These are phyloP conservation scores for Planiliza haematocheilus DNA, from an alignment of 2,113 vertebrate species.

Conservation along the genomic window DNA sequence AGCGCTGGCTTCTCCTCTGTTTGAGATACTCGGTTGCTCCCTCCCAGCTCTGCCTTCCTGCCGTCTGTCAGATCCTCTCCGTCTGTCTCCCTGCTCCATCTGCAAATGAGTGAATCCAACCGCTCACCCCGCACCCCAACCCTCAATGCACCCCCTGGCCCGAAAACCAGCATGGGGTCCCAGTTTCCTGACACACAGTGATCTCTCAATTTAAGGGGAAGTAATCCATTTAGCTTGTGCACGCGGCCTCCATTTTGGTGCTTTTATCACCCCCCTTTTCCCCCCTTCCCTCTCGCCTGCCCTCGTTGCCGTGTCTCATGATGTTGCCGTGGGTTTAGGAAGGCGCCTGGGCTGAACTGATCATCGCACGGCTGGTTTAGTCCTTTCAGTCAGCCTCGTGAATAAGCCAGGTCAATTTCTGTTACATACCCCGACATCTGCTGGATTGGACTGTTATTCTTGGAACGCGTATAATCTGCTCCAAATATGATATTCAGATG, in stretches of 20 bases:
- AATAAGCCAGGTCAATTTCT: slow-evolving; percentile 54
- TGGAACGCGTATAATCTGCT: slow-evolving; percentile 25
- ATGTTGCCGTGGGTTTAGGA: slow-evolving; percentile 42
- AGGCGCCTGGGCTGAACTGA: slow-evolving; percentile 53
- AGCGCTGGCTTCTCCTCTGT: slow-evolving; percentile 47
- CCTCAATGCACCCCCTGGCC: slow-evolving; percentile 51
- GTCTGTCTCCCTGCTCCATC: slow-evolving; percentile 49
- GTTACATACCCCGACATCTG: slow-evolving; percentile 52
- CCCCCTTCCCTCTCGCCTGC: background rate
- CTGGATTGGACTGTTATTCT: slow-evolving; percentile 21
- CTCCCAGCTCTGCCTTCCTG: slow-evolving; percentile 42
- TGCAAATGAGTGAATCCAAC: slow-evolving; percentile 61
- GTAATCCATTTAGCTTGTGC: slow-evolving; percentile 77
- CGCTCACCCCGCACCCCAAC: slow-evolving; percentile 42
- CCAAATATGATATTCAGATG: slow-evolving; percentile 28
- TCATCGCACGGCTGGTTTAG: slow-evolving; percentile 56
- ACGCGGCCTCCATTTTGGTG: slow-evolving; percentile 54
- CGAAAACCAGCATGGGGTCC: slow-evolving; percentile 64
- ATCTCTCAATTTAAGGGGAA: slow-evolving; percentile 80
- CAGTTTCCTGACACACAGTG: slow-evolving; percentile 71
- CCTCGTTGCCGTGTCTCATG: slow-evolving; percentile 36
- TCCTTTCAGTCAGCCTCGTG: slow-evolving; percentile 44
- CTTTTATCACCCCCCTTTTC: slow-evolving; percentile 34
- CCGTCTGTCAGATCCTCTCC: slow-evolving; percentile 62
- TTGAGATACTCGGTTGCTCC: slow-evolving; percentile 53